Percentiles rank a stretch among this genome's conserved stretches.
Conservation (phyloP, 2,797 vertebrate species). For the Megaceryle alcyon region DNA sequence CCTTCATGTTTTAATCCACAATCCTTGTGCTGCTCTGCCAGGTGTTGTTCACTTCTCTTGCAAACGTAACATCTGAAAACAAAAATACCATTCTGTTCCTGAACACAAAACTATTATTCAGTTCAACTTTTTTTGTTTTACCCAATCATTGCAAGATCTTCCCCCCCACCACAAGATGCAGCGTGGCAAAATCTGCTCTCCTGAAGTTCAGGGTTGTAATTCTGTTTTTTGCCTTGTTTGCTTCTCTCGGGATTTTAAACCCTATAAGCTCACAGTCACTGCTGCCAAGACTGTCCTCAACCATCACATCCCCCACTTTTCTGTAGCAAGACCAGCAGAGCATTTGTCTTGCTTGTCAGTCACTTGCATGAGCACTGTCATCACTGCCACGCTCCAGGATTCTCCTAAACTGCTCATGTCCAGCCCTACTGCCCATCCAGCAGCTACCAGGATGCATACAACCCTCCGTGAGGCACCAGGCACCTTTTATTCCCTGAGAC, state of each 20-base stretch:
- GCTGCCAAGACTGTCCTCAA: not conserved
- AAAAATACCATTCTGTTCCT: not conserved
- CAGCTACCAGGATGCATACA: not conserved
- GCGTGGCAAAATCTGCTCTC: not conserved
- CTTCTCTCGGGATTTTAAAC: not conserved
- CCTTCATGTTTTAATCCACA: slow-evolving; percentile 66
- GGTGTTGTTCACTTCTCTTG: slow-evolving; percentile 73
- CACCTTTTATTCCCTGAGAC: not conserved
- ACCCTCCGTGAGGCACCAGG: not conserved
- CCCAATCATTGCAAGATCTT: not conserved
- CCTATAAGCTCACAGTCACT: not conserved
- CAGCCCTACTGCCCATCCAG: not conserved
- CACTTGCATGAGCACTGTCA: not conserved
- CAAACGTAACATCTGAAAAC: slow-evolving; percentile 78
- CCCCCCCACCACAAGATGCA: not conserved
- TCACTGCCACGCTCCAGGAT: not conserved
- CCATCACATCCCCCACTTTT: not conserved
- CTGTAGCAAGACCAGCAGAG: not conserved
- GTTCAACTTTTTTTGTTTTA: not conserved
- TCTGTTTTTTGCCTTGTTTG: not conserved
- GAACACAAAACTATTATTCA: not conserved
- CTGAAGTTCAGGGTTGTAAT: not conserved
- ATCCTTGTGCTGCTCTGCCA: slow-evolving; percentile 68
- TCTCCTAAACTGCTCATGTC: not conserved
- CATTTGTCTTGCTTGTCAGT: not conserved